Percentiles rank a stretch among this genome's conserved stretches.
These are phyloP conservation scores for Fragum fragum DNA, from an alignment of 2,888 invertebrate genomes.

Conservation along the genomic window DNA sequence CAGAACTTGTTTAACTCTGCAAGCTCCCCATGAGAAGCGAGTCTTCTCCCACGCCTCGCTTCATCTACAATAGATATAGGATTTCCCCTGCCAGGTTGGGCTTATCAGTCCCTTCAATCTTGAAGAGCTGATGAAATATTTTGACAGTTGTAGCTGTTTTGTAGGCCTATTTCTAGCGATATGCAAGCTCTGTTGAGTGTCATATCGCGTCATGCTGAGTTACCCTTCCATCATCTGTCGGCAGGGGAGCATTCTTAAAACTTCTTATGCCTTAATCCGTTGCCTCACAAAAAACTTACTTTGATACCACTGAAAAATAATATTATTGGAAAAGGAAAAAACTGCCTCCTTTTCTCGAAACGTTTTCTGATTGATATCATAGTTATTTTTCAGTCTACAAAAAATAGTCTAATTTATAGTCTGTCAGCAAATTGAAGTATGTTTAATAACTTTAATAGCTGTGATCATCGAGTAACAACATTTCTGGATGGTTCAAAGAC, in stretches of 20 bases:
- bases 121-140: conserved; percentile 24
- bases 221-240: conserved; percentile 15
- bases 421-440: too few relatives aligned
- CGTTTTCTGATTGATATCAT: too few relatives aligned
- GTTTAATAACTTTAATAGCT: too few relatives aligned
- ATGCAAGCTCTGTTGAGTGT: conserved; percentile 26
- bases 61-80: conserved; percentile 21
- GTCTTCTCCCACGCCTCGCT: conserved; percentile 24
- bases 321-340: too few relatives aligned
- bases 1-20: background rate
- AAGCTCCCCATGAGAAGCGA: background rate
- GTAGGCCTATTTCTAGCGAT: conserved; percentile 6
- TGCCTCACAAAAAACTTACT: too few relatives aligned
- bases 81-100: conserved; percentile 15
- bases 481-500: too few relatives aligned
- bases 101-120: conserved; percentile 23
- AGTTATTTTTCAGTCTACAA: too few relatives aligned
- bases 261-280: background rate
- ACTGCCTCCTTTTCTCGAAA: too few relatives aligned
- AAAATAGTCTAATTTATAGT: too few relatives aligned
- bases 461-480: too few relatives aligned
- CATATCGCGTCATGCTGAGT: conserved; percentile 22
- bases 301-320: too few relatives aligned
- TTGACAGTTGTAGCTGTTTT: conserved; percentile 34
- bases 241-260: background rate